These are phyloP conservation scores for Antigone vipio DNA, from an alignment of 2,113 vertebrate genomes.

Conservation along the genomic window DNA sequence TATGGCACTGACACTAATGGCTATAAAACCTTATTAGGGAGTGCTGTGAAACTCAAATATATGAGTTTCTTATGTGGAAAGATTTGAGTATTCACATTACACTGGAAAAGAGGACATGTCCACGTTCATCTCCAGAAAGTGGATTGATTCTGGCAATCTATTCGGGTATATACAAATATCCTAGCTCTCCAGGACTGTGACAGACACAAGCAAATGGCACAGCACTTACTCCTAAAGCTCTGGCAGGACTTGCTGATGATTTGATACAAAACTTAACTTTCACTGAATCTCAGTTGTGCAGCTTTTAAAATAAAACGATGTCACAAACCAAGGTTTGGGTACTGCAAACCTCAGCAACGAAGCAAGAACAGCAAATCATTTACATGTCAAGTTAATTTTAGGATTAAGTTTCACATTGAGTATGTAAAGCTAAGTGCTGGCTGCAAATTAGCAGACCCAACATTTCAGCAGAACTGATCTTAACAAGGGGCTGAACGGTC, in stretches of 20 bases:
- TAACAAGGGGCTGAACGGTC: background rate
- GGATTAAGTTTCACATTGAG: background rate
- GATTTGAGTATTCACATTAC: conserved; percentile 65
- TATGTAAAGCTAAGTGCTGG: background rate
- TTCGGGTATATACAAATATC: conserved; percentile 37
- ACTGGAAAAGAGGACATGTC: conserved; percentile 47
- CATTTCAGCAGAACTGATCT: background rate
- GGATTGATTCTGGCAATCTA: conserved; percentile 64
- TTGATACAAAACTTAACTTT: background rate
- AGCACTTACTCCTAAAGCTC: background rate
- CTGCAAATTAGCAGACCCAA: background rate
- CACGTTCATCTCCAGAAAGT: conserved; percentile 46
- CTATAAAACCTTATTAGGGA: conserved; percentile 70
- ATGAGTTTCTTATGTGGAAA: conserved; percentile 66
- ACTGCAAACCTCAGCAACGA: background rate
- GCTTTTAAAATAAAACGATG: background rate
- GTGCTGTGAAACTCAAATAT: conserved; percentile 67
- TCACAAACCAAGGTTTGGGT: background rate
- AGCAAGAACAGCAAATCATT: background rate
- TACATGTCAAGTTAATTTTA: background rate
- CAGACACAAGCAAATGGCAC: conserved; percentile 28
- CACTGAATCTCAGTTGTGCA: background rate
- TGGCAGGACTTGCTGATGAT: background rate
- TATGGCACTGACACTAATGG: conserved; percentile 61
- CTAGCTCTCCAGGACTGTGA: conserved; percentile 8